Base-by-base conservation (phyloP, 2,888 invertebrate genomes). In the Epistrophe eligans region DNA sequence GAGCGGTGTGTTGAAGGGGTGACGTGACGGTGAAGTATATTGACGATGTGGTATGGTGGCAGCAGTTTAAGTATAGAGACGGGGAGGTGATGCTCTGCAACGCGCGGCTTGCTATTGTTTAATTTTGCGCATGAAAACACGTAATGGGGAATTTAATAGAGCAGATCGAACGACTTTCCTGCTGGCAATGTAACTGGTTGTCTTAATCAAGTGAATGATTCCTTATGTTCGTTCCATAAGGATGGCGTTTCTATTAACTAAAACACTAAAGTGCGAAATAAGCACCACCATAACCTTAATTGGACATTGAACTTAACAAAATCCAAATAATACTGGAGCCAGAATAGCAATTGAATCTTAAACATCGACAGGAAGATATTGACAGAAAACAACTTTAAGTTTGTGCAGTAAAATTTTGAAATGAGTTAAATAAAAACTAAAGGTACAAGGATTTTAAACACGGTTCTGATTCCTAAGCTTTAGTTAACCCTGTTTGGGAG, bases 81-180 rank as follows among this genome's bases (percentile, higher is more conserved):
- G 52, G 58, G 64, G 15, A 62, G 58, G 70, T 77, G 48, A 66
- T 45, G 72, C 64, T 40, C 32, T 28, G 70, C 70, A 71, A 48
- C 77, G 85, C 77, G 85, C 74, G 40, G 80, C 70, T 73, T 62
- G 77, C 60, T 77, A 87, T 82, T 87, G 82, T 87, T 82, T 82
- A 87, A 87, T 87, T 87, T 87, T 87, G 85, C 77, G 74, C 74
- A 82, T 60, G 73, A 77, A 81, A 84, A 67, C 77, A 79, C 71
- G 48, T 71, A 71, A 82, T 87, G 81, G 82, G 77, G 38, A 45
- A 71, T 79, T 82, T 73, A 79, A 74, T 81, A 74, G 77, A 74
- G 64, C 55, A 81, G 35, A 77, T 73, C 70, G 70, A 70, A 70
- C 70, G 38, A 72, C 64, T 66, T 72, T 66, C n/a, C 57, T 66